Conservation (phyloP, 2,797 vertebrate species). For the Sebastes hubbsi region DNA sequence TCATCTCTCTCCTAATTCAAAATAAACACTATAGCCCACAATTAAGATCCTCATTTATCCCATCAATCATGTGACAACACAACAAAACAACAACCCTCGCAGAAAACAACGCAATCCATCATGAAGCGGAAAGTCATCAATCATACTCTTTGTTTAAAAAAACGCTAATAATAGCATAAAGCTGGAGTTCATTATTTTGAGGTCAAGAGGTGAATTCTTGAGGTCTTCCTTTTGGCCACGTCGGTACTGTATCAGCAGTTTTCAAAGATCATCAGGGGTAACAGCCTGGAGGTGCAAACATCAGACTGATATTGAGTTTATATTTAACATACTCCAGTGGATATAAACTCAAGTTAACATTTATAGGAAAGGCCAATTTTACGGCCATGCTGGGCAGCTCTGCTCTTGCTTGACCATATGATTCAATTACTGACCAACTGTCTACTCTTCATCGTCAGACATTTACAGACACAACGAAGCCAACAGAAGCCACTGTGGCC, state of each 20-base stretch:
- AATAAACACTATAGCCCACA: slow-evolving; percentile 36
- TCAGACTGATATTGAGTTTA: not conserved
- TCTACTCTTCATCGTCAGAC: not conserved
- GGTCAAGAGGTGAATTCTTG: slow-evolving; percentile 46
- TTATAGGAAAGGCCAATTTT: not conserved
- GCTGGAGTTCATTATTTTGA: slow-evolving; percentile 43
- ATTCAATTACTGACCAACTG: slow-evolving; percentile 2
- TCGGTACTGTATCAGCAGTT: slow-evolving; percentile 34
- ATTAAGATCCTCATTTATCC: slow-evolving; percentile 38
- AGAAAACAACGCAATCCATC: slow-evolving; percentile 57
- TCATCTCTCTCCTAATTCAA: slow-evolving; percentile 21
- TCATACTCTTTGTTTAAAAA: slow-evolving; percentile 21
- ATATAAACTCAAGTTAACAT: not conserved
- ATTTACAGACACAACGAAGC: slow-evolving; percentile 1
- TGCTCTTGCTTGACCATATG: not conserved
- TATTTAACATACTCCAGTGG: not conserved
- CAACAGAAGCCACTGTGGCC: not conserved
- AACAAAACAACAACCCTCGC: slow-evolving; percentile 40
- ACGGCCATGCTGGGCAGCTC: not conserved
- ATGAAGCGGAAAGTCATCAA: slow-evolving; percentile 49
- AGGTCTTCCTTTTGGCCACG: slow-evolving; percentile 15
- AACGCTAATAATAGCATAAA: slow-evolving; percentile 24
- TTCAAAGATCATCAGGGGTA: not conserved
- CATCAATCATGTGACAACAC: slow-evolving; percentile 62
- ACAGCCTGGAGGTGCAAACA: not conserved